Conservation (phyloP, 2,888 invertebrate genomes). For the Laothoe populi region DNA sequence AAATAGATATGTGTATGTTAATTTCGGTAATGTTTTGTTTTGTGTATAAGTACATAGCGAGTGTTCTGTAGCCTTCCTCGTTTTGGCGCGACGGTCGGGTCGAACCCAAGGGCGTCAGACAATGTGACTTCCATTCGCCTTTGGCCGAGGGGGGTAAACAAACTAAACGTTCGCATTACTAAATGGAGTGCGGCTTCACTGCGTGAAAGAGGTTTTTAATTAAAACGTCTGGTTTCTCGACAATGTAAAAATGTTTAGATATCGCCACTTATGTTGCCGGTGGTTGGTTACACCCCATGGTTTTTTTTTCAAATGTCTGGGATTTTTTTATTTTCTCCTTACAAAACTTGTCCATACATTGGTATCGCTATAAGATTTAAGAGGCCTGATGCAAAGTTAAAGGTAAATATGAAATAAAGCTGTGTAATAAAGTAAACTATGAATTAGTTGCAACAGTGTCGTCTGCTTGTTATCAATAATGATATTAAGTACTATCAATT, state of each 20-base stretch:
- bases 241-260: constrained; percentile 16
- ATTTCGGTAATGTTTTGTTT: constrained; percentile 5
- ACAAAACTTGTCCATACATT: neutral
- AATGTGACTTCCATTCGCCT: constrained; percentile 79
- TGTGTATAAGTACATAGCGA: constrained; percentile 3
- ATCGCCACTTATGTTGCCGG: neutral
- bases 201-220: constrained; percentile 44
- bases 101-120: constrained; percentile 67
- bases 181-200: constrained; percentile 40
- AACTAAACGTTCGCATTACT: constrained; percentile 52
- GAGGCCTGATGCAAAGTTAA: no score
- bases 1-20: constrained; percentile 4
- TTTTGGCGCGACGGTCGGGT: constrained; percentile 37
- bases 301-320: neutral
- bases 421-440: neutral
- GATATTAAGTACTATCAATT: no score
- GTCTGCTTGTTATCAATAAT: no score
- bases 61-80: constrained; percentile 29
- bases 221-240: constrained; percentile 39
- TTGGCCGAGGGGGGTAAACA: constrained; percentile 69
- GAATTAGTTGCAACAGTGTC: neutral
- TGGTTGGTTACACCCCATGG: neutral
- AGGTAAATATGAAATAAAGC: neutral
- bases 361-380: no score
- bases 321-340: neutral